Conservation (phyloP, 2,797 vertebrate genomes). For the Gymnocypris eckloni region DNA sequence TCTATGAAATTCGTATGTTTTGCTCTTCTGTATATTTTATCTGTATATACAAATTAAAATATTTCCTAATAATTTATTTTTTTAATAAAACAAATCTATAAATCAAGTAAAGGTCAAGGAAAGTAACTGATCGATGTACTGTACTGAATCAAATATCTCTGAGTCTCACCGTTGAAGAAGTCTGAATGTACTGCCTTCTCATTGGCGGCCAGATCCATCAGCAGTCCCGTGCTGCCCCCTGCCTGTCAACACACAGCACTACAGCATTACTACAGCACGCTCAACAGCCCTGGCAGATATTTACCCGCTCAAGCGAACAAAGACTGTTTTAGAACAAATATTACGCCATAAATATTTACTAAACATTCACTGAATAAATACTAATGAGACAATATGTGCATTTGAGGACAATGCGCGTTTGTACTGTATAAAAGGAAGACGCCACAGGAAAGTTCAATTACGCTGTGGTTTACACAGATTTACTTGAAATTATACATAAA, state of each 20-base stretch:
- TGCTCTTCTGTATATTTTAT: background rate
- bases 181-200: constrained; percentile 96
- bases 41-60: background rate
- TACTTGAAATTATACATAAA: background rate
- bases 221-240: constrained; percentile 82
- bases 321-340: background rate
- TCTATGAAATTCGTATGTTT: background rate
- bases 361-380: background rate
- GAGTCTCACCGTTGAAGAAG: constrained; percentile 87
- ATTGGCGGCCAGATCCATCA: constrained; percentile 86
- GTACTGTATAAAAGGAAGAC: background rate
- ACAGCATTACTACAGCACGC: background rate
- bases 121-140: background rate
- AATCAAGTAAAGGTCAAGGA: background rate
- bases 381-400: background rate
- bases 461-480: background rate
- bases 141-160: background rate
- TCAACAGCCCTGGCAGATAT: too few species aligned
- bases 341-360: background rate
- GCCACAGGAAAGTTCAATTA: background rate
- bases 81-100: background rate
- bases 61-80: background rate
- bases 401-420: background rate
- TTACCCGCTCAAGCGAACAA: background rate
- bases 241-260: constrained; percentile 69